Evolutionary conservation across 2,113 vertebrate species (phyloP).

Genomic region (Calidris pugnax): DNA sequence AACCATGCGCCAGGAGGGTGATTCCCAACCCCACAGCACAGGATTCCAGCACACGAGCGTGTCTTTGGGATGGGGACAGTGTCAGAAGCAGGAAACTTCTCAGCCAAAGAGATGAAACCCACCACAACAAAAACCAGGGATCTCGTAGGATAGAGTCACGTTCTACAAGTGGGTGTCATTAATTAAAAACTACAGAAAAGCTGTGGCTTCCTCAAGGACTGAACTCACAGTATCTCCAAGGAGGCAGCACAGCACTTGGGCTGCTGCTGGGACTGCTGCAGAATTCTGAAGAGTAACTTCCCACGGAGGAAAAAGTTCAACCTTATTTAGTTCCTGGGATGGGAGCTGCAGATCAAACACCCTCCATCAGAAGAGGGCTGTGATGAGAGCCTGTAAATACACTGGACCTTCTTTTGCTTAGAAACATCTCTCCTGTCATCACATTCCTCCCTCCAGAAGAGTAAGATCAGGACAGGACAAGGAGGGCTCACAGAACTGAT

Average conservation of each 20-base stretch:
- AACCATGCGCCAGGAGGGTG: background rate
- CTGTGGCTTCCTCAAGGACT: background rate
- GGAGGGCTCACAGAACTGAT: background rate
- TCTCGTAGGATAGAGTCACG: background rate
- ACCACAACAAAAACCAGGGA: background rate
- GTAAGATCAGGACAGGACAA: background rate
- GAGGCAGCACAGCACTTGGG: background rate
- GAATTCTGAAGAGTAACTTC: background rate
- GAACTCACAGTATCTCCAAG: background rate
- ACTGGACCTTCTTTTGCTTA: background rate
- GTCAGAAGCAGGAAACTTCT: background rate
- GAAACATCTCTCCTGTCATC: background rate
- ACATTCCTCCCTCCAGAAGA: background rate
- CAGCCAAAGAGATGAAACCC: background rate
- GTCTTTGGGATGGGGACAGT: background rate
- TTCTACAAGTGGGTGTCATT: background rate
- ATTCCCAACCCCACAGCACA: background rate
- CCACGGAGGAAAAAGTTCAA: background rate
- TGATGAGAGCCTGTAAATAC: background rate
- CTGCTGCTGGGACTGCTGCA: background rate
- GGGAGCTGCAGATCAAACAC: background rate
- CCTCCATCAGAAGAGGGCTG: background rate
- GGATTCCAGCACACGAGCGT: background rate
- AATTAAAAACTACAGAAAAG: background rate
- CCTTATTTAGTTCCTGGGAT: background rate